Conservation (phyloP, 2,888 invertebrate genomes). For the Leptopilina drosophilae region DNA sequence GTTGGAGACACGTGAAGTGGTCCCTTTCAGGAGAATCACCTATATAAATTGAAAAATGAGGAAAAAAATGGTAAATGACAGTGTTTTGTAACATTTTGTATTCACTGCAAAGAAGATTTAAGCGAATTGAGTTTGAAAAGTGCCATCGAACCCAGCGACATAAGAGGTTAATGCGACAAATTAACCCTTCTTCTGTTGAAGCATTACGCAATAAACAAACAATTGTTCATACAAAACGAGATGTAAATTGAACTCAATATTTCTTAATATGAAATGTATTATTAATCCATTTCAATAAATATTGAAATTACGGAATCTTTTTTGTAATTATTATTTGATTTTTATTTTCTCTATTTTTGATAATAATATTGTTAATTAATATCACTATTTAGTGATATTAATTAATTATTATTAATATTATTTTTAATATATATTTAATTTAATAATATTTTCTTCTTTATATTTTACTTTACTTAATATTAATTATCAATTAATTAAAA, state of each 20-base stretch:
- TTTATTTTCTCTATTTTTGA: too few species aligned
- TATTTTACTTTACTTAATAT: too few species aligned
- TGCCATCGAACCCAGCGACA: not conserved
- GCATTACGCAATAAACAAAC: conserved; percentile 5
- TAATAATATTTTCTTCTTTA: too few species aligned
- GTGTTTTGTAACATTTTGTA: conserved; percentile 8
- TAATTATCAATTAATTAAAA: too few species aligned
- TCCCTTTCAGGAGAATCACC: too few species aligned
- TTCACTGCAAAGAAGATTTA: not conserved
- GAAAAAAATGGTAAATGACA: not conserved
- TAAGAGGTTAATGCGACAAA: conserved; percentile 28
- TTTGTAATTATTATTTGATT: not conserved
- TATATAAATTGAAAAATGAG: not conserved
- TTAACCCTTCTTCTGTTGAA: not conserved
- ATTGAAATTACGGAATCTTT: not conserved
- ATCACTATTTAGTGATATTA: too few species aligned
- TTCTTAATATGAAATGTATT: not conserved
- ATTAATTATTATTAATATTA: too few species aligned
- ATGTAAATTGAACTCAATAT: not conserved
- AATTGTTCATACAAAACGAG: not conserved
- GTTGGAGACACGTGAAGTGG: too few species aligned
- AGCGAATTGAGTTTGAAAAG: conserved; percentile 2
- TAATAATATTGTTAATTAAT: too few species aligned
- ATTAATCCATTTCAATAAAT: not conserved
- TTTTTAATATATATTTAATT: too few species aligned